phyloP scores from a whole-genome alignment of 2,113 vertebrate species.

The Centrocercus urophasianus region DNA sequence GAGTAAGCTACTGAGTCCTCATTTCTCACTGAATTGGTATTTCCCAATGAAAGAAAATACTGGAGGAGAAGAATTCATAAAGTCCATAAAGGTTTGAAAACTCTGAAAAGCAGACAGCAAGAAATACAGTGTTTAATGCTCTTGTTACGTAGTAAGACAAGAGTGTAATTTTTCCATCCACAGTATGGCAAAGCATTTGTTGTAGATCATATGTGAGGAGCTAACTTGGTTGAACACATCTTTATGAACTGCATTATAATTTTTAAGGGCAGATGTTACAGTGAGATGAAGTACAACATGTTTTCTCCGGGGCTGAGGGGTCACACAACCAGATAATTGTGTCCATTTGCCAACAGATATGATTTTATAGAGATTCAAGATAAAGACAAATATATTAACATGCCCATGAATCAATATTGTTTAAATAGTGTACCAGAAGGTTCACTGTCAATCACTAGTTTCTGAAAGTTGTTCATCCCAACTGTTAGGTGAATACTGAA shows the following conservation, averaged over 20 bases:
- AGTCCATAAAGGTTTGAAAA: not conserved
- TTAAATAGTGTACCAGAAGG: constrained; percentile 72
- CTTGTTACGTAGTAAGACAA: not conserved
- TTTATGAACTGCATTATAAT: not conserved
- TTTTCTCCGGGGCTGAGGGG: not conserved
- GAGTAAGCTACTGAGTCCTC: constrained; percentile 14
- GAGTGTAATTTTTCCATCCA: constrained; percentile 19
- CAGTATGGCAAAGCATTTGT: not conserved
- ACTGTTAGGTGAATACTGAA: constrained; percentile 73
- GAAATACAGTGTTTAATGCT: not conserved
- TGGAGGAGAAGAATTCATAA: not conserved
- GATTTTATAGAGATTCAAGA: constrained; percentile 10
- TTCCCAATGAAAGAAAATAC: not conserved
- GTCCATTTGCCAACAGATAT: constrained; percentile 43
- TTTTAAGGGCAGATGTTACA: constrained; percentile 1
- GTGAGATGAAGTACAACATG: not conserved
- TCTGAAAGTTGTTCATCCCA: constrained; percentile 74
- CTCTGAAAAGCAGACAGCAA: constrained; percentile 23
- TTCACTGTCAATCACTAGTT: constrained; percentile 72
- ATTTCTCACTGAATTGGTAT: not conserved
- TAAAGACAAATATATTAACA: constrained; percentile 63
- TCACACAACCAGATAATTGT: not conserved
- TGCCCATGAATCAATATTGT: constrained; percentile 66
- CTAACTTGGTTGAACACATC: not conserved
- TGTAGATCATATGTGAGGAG: not conserved